phyloP scores from a whole-genome alignment of 1,140 invertebrate genomes.

The Geopemphigus sp. region DNA sequence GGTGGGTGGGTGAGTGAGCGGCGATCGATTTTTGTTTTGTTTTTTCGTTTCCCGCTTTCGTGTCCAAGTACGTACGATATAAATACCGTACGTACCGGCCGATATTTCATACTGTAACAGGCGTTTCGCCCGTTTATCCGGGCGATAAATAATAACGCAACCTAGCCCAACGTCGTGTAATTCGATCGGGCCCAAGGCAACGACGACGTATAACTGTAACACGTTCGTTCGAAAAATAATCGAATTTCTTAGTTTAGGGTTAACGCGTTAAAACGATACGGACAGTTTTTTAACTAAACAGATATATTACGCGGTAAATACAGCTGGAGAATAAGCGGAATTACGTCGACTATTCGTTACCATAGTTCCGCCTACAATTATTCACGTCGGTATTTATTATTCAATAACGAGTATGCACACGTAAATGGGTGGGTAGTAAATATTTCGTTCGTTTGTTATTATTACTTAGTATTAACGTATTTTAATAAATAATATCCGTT shows the following conservation, averaged over 20 bases:
- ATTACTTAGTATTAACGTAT: too few species aligned
- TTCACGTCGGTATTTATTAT: too few species aligned
- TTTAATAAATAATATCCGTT: too few species aligned
- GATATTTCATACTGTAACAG: neutral
- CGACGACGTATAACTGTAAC: neutral
- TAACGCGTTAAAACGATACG: too few species aligned
- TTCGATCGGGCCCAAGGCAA: neutral
- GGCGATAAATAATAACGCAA: slow-evolving; percentile 1
- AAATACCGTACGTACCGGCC: neutral
- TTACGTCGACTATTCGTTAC: too few species aligned
- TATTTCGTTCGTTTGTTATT: too few species aligned
- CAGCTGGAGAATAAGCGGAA: too few species aligned
- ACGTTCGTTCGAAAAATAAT: neutral
- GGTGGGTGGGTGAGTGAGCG: neutral
- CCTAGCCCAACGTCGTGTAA: slow-evolving; percentile 2
- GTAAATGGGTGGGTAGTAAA: too few species aligned
- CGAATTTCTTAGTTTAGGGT: neutral
- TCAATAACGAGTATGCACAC: too few species aligned
- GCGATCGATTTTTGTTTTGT: neutral
- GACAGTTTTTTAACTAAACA: too few species aligned
- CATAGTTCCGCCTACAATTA: too few species aligned
- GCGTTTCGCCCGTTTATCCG: neutral
- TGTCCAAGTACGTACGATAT: neutral
- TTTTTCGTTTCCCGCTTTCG: slow-evolving; percentile 18
- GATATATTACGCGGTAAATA: too few species aligned